Percentiles rank a stretch among this genome's conserved stretches.
These are phyloP conservation scores for Saturnia pavonia DNA, from an alignment of 2,888 invertebrate genomes.

Conservation along the genomic window DNA sequence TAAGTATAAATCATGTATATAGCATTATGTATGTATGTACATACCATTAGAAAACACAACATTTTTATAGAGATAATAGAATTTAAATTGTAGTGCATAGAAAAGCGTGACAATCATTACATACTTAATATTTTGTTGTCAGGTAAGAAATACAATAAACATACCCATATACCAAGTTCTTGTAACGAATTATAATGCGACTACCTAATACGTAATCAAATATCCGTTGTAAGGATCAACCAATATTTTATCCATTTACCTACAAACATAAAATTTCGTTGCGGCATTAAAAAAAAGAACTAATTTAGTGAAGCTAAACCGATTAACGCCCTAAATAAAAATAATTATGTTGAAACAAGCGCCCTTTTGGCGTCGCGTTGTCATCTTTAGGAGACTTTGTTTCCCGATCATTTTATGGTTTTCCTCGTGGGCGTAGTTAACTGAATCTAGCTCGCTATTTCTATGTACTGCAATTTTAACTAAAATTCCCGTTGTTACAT, in stretches of 20 bases:
- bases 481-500: conserved; percentile 13
- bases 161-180: too few species aligned
- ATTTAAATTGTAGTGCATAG: too few species aligned
- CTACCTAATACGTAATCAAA: neutral
- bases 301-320: neutral
- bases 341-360: conserved; percentile 5
- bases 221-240: neutral
- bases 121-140: too few species aligned
- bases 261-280: neutral
- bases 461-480: conserved; percentile 46
- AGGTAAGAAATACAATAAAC: too few species aligned
- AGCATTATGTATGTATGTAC: neutral
- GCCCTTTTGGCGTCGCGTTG: neutral
- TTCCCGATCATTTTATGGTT: conserved; percentile 65
- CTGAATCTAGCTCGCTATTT: conserved; percentile 54
- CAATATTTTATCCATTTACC: neutral
- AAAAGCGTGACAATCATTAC: too few species aligned
- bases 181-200: too few species aligned
- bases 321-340: neutral
- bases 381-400: conserved; percentile 20
- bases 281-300: neutral
- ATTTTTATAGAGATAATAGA: too few species aligned
- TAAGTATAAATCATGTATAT: neutral
- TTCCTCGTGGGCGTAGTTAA: conserved; percentile 49
- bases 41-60: neutral